These are phyloP conservation scores for Chiridota heheva DNA, from an alignment of 35 echinoderm and acorn worm species.

Conservation along the genomic window DNA sequence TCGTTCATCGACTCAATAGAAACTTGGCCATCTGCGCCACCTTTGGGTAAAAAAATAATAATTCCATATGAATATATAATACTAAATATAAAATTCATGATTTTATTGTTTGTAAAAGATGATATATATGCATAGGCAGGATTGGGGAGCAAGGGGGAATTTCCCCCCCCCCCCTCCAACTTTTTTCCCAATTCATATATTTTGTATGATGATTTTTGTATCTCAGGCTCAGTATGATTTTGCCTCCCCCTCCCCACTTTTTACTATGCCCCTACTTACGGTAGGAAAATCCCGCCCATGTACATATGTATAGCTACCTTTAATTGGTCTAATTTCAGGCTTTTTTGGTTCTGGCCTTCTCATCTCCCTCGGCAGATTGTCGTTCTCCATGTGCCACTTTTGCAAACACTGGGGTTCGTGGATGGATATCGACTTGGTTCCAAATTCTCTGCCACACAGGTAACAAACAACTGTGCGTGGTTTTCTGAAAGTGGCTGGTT, in stretches of 20 bases:
- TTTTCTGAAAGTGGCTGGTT: conserved; percentile 46
- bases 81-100: not conserved
- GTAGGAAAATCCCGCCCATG: too few relatives aligned
- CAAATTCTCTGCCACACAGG: conserved; percentile 95
- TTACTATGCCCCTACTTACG: not conserved
- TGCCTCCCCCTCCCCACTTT: not conserved
- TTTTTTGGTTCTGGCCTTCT: conserved; percentile 80
- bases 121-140: not conserved
- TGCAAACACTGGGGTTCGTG: conserved; percentile 95
- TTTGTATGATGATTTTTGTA: too few relatives aligned
- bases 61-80: not conserved
- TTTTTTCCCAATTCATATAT: too few relatives aligned
- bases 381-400: conserved; percentile 96
- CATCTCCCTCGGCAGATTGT: conserved; percentile 62
- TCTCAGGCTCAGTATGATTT: not conserved
- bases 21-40: conserved; percentile 28
- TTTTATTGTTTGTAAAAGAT: not conserved
- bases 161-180: too few relatives aligned
- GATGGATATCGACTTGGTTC: conserved; percentile 91
- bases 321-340: conserved; percentile 63
- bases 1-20: conserved; percentile 74
- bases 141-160: not conserved
- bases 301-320: too few relatives aligned
- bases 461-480: conserved; percentile 88
- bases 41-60: not conserved